Evolutionary conservation across 2,113 vertebrate genomes (phyloP).

Genomic region (Rhinoptilus africanus): DNA sequence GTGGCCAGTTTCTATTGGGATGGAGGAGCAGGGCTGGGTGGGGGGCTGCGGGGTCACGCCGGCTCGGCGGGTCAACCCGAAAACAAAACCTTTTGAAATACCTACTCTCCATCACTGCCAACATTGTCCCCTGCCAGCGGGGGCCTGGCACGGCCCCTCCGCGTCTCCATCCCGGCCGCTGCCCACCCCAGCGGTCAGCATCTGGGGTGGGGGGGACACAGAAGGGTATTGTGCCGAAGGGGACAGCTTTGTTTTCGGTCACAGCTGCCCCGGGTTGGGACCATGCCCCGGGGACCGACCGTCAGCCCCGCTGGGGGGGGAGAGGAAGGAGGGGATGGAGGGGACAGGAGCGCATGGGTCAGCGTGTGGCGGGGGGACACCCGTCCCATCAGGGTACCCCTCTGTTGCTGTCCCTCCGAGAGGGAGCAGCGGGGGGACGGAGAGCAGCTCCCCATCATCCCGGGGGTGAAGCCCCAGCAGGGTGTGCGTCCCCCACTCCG

Average conservation of each 20-base stretch:
- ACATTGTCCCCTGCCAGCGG: slow-evolving; percentile 83
- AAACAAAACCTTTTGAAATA: slow-evolving; percentile 84
- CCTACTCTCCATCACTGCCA: slow-evolving; percentile 84
- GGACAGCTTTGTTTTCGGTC: slow-evolving; percentile 75
- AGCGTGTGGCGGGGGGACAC: background rate
- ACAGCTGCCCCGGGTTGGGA: slow-evolving; percentile 78
- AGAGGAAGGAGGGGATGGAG: slow-evolving; percentile 31
- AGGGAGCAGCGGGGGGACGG: rapidly evolving
- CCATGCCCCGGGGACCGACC: slow-evolving; percentile 55
- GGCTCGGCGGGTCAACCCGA: slow-evolving; percentile 71
- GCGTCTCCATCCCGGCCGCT: slow-evolving; percentile 74
- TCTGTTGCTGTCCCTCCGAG: background rate
- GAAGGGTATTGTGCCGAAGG: slow-evolving; percentile 78
- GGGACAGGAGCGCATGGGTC: slow-evolving; percentile 45
- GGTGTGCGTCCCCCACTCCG: background rate
- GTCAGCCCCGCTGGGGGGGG: background rate
- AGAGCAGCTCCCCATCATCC: background rate
- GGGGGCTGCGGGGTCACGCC: slow-evolving; percentile 70
- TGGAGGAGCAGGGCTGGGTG: slow-evolving; percentile 69
- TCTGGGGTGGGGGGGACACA: slow-evolving; percentile 73
- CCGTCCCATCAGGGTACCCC: background rate
- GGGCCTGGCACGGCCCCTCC: slow-evolving; percentile 80
- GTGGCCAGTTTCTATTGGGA: slow-evolving; percentile 76
- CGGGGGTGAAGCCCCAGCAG: background rate
- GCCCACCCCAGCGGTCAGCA: slow-evolving; percentile 74